phyloP scores from a whole-genome alignment of 2,797 vertebrate genomes.

The Rhyacichthys aspro region DNA sequence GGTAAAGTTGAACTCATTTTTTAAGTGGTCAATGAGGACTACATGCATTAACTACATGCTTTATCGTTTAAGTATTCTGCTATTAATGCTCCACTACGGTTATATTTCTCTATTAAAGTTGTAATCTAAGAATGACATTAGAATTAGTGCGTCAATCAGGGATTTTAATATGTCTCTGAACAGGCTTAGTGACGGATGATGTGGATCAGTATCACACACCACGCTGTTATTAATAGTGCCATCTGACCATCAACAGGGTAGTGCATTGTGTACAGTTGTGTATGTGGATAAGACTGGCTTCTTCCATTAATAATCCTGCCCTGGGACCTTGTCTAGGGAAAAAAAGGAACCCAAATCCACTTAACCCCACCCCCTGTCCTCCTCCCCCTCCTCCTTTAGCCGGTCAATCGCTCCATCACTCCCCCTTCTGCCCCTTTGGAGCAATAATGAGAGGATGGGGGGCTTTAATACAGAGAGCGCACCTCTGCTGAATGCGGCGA shows the following conservation, averaged over 20 bases:
- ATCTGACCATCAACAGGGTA: conserved; percentile 13
- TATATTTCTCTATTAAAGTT: background rate
- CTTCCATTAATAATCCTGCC: conserved; percentile 57
- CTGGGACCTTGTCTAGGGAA: conserved; percentile 57
- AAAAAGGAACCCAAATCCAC: conserved; percentile 60
- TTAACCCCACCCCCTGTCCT: conserved; percentile 37
- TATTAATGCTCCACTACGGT: no score
- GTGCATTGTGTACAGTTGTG: conserved; percentile 14
- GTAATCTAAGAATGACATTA: background rate
- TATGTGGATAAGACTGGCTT: conserved; percentile 19
- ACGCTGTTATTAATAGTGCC: conserved; percentile 15
- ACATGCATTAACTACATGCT: background rate
- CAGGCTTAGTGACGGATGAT: conserved; percentile 36
- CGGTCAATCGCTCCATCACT: conserved; percentile 7
- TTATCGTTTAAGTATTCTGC: no score
- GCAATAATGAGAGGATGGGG: conserved; percentile 54
- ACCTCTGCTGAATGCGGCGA: conserved; percentile 42
- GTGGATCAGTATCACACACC: conserved; percentile 39
- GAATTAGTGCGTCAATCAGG: conserved; percentile 19
- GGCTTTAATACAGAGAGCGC: conserved; percentile 54
- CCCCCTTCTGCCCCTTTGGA: conserved; percentile 55
- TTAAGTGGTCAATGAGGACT: background rate
- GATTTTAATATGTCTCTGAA: conserved; percentile 47
- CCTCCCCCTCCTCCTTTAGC: conserved; percentile 1
- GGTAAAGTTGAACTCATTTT: background rate